phyloP scores from a whole-genome alignment of 2,797 vertebrate genomes.

The Fistularia commersonii region DNA sequence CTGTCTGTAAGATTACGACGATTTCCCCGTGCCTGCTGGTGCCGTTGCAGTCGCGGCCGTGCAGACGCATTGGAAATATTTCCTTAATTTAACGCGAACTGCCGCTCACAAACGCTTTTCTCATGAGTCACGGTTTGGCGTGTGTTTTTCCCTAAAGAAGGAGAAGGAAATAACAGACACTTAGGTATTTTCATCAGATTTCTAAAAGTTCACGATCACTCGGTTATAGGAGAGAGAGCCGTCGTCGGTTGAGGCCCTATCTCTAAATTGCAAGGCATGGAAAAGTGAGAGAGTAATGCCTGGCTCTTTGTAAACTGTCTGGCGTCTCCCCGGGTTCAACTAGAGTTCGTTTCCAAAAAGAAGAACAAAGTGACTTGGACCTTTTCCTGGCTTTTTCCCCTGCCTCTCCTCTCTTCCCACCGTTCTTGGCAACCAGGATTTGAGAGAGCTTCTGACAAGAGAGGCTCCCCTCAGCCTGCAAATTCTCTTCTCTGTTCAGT shows the following conservation, averaged over 20 bases:
- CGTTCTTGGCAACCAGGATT: constrained; percentile 65
- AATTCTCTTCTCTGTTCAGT: constrained; percentile 49
- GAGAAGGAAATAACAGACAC: constrained; percentile 35
- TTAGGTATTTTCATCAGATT: constrained; percentile 50
- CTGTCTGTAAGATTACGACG: constrained; percentile 46
- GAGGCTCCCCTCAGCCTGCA: constrained; percentile 52
- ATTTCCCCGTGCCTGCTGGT: constrained; percentile 43
- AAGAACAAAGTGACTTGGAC: constrained; percentile 90
- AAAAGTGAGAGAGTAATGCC: constrained; percentile 69
- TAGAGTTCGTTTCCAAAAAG: constrained; percentile 91
- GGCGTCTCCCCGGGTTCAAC: constrained; percentile 84
- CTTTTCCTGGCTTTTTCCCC: constrained; percentile 86
- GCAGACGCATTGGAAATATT: constrained; percentile 49
- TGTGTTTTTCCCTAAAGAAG: constrained; percentile 14
- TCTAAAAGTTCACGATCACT: constrained; percentile 49
- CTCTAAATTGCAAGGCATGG: constrained; percentile 66
- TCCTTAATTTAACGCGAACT: constrained; percentile 57
- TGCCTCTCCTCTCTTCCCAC: constrained; percentile 62
- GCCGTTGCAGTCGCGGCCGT: constrained; percentile 28
- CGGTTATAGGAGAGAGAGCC: constrained; percentile 52
- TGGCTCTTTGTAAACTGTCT: constrained; percentile 74
- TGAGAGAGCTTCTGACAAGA: constrained; percentile 45
- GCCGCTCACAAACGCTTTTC: constrained; percentile 56
- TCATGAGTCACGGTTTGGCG: constrained; percentile 76
- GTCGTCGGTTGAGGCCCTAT: constrained; percentile 57